Conservation (phyloP, 2,797 vertebrate genomes). For the Euthynnus affinis region DNA sequence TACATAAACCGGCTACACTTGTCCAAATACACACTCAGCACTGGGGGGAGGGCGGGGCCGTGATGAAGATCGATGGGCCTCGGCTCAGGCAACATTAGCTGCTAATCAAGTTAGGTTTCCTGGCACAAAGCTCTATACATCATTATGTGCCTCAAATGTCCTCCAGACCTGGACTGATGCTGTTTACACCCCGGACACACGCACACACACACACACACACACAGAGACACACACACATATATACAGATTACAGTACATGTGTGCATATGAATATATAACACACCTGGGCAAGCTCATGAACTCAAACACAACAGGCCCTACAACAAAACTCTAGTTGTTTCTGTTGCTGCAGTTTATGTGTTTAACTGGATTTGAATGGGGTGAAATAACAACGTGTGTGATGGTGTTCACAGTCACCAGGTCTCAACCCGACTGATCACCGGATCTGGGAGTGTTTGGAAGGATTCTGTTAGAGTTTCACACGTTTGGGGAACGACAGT, state of each 20-base stretch:
- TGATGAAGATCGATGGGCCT: slow-evolving; percentile 85
- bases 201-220: slow-evolving; percentile 24
- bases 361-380: no score
- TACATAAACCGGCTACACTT: slow-evolving; percentile 83
- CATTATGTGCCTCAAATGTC: slow-evolving; percentile 58
- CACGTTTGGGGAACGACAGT: no score
- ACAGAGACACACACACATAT: not conserved
- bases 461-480: no score
- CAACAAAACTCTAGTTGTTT: not conserved
- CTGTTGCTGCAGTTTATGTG: not conserved
- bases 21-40: slow-evolving; percentile 85
- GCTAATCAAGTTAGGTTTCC: slow-evolving; percentile 84
- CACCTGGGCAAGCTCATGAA: slow-evolving; percentile 5
- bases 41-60: slow-evolving; percentile 63
- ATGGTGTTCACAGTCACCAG: no score
- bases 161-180: slow-evolving; percentile 43
- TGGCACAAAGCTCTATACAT: slow-evolving; percentile 72
- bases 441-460: no score
- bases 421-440: no score
- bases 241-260: not conserved
- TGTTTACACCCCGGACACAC: slow-evolving; percentile 41
- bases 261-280: not conserved
- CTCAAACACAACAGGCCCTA: not conserved
- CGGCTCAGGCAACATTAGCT: slow-evolving; percentile 75
- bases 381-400: no score